Conservation (phyloP, 2,888 invertebrate genomes). For the Plebejus melissa region DNA sequence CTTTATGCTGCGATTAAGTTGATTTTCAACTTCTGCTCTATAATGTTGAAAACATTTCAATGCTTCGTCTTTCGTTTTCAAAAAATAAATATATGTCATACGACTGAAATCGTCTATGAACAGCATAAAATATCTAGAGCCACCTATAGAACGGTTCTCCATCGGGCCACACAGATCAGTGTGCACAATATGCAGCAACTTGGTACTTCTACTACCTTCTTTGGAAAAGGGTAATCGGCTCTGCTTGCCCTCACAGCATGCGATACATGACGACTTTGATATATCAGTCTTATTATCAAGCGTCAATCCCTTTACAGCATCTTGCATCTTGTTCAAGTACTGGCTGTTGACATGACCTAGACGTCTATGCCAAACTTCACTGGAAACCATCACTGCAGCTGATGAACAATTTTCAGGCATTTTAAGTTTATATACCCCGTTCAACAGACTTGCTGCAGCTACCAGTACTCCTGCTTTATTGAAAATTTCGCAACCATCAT, state of each 20-base stretch:
- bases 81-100: slow-evolving; percentile 26
- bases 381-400: slow-evolving; percentile 30
- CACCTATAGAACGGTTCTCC: slow-evolving; percentile 23
- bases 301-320: slow-evolving; percentile 38
- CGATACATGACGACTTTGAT: slow-evolving; percentile 31
- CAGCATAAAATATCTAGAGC: slow-evolving; percentile 23
- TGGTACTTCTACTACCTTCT: slow-evolving; percentile 24
- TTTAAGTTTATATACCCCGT: slow-evolving; percentile 39
- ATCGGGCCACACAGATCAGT: slow-evolving; percentile 24
- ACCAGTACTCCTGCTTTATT: slow-evolving; percentile 35
- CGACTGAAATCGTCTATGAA: slow-evolving; percentile 23
- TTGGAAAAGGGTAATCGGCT: slow-evolving; percentile 25
- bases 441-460: slow-evolving; percentile 36
- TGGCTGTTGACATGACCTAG: slow-evolving; percentile 40
- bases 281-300: slow-evolving; percentile 37
- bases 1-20: slow-evolving; percentile 30
- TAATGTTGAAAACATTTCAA: slow-evolving; percentile 22
- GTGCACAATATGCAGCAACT: slow-evolving; percentile 23
- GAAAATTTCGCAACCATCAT: slow-evolving; percentile 37
- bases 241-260: slow-evolving; percentile 27
- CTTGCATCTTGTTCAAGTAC: slow-evolving; percentile 38
- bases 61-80: slow-evolving; percentile 22
- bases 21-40: slow-evolving; percentile 19
- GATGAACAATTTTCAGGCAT: slow-evolving; percentile 26
- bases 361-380: slow-evolving; percentile 39